A percentile compares a stretch with the other conserved stretches of the same genome.
Evolutionary conservation across 2,888 invertebrate genomes (phyloP).

Genomic region (Litoditis marina): DNA sequence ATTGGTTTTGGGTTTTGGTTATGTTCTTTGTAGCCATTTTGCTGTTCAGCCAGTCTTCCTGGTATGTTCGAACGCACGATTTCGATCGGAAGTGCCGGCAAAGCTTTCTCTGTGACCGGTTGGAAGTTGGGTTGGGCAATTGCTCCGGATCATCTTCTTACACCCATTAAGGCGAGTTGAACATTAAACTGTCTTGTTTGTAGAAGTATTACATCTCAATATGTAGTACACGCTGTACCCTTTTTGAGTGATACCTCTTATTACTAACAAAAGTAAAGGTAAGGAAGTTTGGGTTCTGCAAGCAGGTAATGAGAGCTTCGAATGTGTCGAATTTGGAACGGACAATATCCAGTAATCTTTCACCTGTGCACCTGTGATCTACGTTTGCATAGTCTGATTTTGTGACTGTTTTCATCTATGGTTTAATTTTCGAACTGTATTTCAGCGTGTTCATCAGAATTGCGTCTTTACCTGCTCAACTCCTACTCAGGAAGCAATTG

Average conservation of each 20-base stretch:
- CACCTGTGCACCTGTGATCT: too few relatives aligned
- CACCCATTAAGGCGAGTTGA: conserved; percentile 70
- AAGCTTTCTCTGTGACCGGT: conserved; percentile 94
- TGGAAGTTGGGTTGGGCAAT: conserved; percentile 95
- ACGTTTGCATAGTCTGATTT: too few relatives aligned
- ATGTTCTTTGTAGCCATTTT: too few relatives aligned
- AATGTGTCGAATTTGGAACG: too few relatives aligned
- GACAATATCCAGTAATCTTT: too few relatives aligned
- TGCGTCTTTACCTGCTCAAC: conserved; percentile 79
- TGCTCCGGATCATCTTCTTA: conserved; percentile 78
- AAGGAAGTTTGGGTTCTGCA: too few relatives aligned
- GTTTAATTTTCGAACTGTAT: neutral
- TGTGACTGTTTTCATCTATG: neutral
- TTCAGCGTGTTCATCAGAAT: conserved; percentile 75
- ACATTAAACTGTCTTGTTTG: too few relatives aligned
- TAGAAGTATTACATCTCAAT: too few relatives aligned
- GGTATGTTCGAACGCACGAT: conserved; percentile 97
- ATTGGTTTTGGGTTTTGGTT: too few relatives aligned
- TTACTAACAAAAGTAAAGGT: too few relatives aligned
- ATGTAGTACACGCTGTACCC: too few relatives aligned
- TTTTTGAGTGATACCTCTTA: neutral
- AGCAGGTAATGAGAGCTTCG: too few relatives aligned
- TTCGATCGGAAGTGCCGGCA: conserved; percentile 93
- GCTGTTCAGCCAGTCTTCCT: conserved; percentile 79
- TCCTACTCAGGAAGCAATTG: conserved; percentile 75